Conservation (phyloP, 2,113 vertebrate genomes). For the Zosterops japonicus region DNA sequence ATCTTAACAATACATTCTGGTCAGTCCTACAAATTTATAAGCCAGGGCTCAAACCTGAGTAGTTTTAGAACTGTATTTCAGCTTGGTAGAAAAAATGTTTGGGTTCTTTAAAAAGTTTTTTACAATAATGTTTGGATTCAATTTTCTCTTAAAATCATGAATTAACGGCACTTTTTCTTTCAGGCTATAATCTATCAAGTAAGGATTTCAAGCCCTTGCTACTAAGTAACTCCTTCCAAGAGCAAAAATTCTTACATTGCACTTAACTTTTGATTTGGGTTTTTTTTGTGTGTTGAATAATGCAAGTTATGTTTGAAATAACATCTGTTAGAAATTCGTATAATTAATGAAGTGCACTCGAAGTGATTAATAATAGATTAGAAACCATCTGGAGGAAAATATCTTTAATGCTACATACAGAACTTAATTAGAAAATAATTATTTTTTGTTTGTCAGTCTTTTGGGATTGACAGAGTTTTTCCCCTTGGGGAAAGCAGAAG, state of each 20-base stretch:
- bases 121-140: background rate
- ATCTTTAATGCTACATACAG: conserved; percentile 26
- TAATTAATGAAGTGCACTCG: conserved; percentile 15
- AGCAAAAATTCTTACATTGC: background rate
- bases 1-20: background rate
- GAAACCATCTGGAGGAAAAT: conserved; percentile 31
- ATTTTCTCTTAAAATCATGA: background rate
- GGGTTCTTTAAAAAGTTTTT: background rate
- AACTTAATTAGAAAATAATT: conserved; percentile 50
- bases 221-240: background rate
- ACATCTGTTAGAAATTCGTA: conserved; percentile 26
- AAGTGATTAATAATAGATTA: conserved; percentile 53
- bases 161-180: background rate
- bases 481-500: conserved; percentile 11
- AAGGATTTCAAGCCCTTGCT: background rate
- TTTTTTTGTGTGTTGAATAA: background rate
- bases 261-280: background rate
- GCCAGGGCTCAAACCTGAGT: background rate
- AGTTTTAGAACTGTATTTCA: background rate
- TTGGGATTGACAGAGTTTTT: conserved; percentile 15
- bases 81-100: background rate
- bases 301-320: conserved; percentile 37
- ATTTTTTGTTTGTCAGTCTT: conserved; percentile 26
- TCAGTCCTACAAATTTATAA: background rate
- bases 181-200: background rate